Evolutionary conservation across 2,888 invertebrate species (phyloP), one percentile per base, ranked within the genome.

Genomic region (Plagodis dolabraria): DNA sequence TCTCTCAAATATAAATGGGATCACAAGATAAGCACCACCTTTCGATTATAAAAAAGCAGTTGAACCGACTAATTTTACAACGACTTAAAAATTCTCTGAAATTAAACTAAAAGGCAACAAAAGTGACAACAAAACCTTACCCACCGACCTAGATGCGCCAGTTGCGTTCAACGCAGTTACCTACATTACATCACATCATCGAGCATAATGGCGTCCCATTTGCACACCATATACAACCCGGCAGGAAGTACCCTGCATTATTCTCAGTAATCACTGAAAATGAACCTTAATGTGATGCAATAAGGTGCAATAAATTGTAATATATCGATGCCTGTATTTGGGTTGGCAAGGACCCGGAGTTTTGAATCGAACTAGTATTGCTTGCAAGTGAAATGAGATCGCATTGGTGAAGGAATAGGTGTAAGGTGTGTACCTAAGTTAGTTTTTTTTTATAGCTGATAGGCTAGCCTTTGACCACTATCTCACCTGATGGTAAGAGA

Each of bases 231-330:
- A 68, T 53, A 54, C 51, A 62, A 61, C 45, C 54, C 34, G 55
- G 47, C 63, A 67, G 68, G 65, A 69, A 65, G 63, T 61, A 35
- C 58, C 38, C 7, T 44, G 53, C 54, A 58, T 63, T 63, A 54
- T 60, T 33, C 33, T 50, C 9, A 40, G 33, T 35, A 50, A 43
- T 55, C 47, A 57, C 43, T 43, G 52, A 45, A 63, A 64, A 42
- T 48, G 48, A 49, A 44, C 56, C 53, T 53, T 58, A 58, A 22
- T 42, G 10, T 38, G 12, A 22, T 8, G 11, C 5, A n/a, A 49
- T 56, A 56, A 57, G 52, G 49, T 10, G 9, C 54, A 42, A n/a
- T 34, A 11, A 22, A 12, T 35, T 12, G 6, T 33, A 42, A 33
- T 52, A 11, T 36, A 47, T 33, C 10, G n/a, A 35, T 33, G 38